Base-by-base conservation (phyloP, 1,140 invertebrate species). In the Drosophila tristis region DNA sequence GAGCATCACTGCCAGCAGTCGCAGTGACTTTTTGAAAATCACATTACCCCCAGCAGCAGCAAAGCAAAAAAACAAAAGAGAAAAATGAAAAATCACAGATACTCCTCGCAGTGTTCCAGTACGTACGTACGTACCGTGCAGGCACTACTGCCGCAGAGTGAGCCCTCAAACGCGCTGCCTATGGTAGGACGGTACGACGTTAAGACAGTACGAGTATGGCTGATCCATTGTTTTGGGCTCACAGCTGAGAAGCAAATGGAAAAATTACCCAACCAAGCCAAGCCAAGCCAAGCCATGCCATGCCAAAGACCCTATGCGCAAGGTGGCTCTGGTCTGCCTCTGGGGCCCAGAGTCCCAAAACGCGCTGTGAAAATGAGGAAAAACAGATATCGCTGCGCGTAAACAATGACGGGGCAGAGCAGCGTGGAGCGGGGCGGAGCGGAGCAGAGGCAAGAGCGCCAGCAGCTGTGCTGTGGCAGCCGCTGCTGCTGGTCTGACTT, bases 201-300 rank as follows among this genome's bases (percentile, higher is more conserved):
- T 35, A 3, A 0, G 29, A 35, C 31, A 60, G 39, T 20, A 50
- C 47, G 70, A 59, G 50, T 48, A 57, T 47, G 50, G 53, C 42
- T 79, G 58, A 48, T 58, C 81, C 82, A 86, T 86, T 86, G 81
- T 86, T 86, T 86, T 87, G 84, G 81, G 78, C 82, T 72, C 78
- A 86, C 81, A 86, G 81, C 81, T 86, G 81, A 86, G 81, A 81
- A 84, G 68, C 80, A 82, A 54, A 76, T 71, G 80, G 84, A 76
- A 81, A 87, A 87, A 87, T 87, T 87, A 87, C 82, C 79, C 82
- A 87, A 75, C 79, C 82, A 87, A 75, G 72, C 68, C 62, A 49
- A 79, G 80, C 80, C 62, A 49, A 79, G 80, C 80, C 79, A 61
- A 82, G 31, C 29, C 29, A 31, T 78, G 80, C 80, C 70, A 65